Base-by-base conservation (phyloP, 2,888 invertebrate species). In the Heteromyza rotundicornis region DNA sequence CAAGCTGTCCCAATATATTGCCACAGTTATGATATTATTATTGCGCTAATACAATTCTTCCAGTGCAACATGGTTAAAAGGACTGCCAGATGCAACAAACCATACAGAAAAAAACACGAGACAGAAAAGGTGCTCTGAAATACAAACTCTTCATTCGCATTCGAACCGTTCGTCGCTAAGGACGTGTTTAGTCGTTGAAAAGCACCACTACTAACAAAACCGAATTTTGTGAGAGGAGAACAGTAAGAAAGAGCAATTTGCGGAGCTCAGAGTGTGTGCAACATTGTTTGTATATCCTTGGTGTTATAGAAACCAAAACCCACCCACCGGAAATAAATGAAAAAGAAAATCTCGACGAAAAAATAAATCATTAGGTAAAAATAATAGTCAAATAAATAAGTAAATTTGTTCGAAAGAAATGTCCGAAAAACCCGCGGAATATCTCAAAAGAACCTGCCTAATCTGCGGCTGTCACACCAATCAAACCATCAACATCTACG, bases 381-480 rank as follows among this genome's bases (percentile, higher is more conserved):
- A 53, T 32, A 40, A 54, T n/a, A n/a, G 20, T 40, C n/a, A 44
- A 47, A n/a, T 24, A 47, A 23, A 14, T 17, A 36, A 52, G 17
- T 53, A 60, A 63, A 74, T 75, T 76, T 75, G 40, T 73, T 69
- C 61, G 67, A 73, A 60, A 73, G 72, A 56, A 62, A 76, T 76
- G 76, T 74, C 75, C 19, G 75, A 75, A 57, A 74, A 74, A 63
- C 67, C 74, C 55, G 69, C 76, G 65, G 80, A 82, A 70, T 81
- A 78, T 68, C 73, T 83, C 63, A 83, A 83, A 68, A 80, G 80
- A 71, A 82, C 82, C 70, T 83, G 83, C 73, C 80, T 83, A 64
- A 83, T 83, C 62, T 83, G 83, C 62, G 83, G 83, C 67, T 82
- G 82, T 70, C 81, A 82, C 65, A 83, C 83, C 19, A 81, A 79